A percentile compares a stretch with the other conserved stretches of the same genome.
Conservation (phyloP, 2,113 vertebrate species). For the Pteronura brasiliensis region DNA sequence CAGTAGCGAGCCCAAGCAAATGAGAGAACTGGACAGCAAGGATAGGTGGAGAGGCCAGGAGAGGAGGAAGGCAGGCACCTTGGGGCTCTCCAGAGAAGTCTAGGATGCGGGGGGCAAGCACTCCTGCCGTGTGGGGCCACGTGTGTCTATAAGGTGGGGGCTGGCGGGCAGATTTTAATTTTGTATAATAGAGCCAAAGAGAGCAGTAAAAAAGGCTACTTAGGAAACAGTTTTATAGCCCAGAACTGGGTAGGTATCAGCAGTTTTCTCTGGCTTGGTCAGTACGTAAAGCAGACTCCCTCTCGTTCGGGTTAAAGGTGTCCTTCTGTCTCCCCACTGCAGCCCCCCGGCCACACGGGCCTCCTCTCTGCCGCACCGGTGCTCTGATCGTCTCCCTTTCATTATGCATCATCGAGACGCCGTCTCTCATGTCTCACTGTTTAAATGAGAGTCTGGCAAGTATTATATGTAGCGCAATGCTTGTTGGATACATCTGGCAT, state of each 20-base stretch:
- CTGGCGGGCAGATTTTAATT: not conserved
- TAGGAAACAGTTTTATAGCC: not conserved
- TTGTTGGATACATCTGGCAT: slow-evolving; percentile 45
- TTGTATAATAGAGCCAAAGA: not conserved
- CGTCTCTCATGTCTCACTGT: slow-evolving; percentile 65
- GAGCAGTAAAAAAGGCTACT: not conserved
- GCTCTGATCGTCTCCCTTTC: not conserved
- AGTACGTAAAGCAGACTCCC: not conserved
- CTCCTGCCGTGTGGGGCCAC: not conserved
- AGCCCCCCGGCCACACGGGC: not conserved
- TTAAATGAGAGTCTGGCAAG: slow-evolving; percentile 61
- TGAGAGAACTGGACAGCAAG: not conserved
- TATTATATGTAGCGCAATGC: slow-evolving; percentile 11
- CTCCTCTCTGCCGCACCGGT: not conserved
- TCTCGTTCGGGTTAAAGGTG: not conserved
- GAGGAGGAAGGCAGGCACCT: not conserved
- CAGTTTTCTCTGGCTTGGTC: not conserved
- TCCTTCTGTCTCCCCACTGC: not conserved
- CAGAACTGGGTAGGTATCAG: not conserved
- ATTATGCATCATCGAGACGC: slow-evolving; percentile 26
- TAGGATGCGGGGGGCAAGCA: not conserved
- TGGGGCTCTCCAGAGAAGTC: not conserved
- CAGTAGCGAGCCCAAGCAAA: not conserved
- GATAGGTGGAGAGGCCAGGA: accelerated
- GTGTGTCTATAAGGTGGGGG: not conserved